These are phyloP conservation scores for Cephus runcator DNA, from an alignment of 2,888 invertebrate genomes.

Conservation along the genomic window DNA sequence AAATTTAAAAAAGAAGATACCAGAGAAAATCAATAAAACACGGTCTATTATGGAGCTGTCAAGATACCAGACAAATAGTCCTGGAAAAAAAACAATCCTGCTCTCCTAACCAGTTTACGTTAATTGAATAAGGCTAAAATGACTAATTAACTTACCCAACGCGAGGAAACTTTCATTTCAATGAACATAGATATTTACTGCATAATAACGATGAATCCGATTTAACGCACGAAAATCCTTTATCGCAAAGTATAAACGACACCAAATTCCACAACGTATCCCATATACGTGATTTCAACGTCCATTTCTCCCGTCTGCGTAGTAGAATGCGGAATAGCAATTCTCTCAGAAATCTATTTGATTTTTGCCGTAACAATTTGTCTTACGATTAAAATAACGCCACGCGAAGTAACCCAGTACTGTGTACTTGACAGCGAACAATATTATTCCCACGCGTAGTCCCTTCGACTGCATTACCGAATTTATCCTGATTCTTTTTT, in stretches of 20 bases:
- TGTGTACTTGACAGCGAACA: conserved; percentile 54
- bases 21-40: conserved; percentile 16
- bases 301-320: neutral
- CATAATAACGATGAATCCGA: neutral
- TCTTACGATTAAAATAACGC: conserved; percentile 30
- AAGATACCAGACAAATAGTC: conserved; percentile 18
- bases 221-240: neutral
- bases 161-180: neutral
- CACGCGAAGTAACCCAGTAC: conserved; percentile 43
- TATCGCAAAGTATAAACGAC: neutral
- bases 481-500: neutral
- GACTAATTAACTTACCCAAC: conserved; percentile 30
- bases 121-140: conserved; percentile 23
- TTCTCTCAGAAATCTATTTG: neutral
- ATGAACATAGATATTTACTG: neutral
- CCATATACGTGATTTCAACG: neutral
- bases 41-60: conserved; percentile 25
- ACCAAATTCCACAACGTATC: neutral
- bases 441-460: conserved; percentile 43
- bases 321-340: neutral
- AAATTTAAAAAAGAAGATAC: neutral
- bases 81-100: neutral
- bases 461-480: conserved; percentile 38
- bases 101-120: conserved; percentile 21
- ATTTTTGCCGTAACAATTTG: conserved; percentile 6